Evolutionary conservation across 2,888 invertebrate genomes (phyloP).

Genomic region (Notocelia uddmanniana): DNA sequence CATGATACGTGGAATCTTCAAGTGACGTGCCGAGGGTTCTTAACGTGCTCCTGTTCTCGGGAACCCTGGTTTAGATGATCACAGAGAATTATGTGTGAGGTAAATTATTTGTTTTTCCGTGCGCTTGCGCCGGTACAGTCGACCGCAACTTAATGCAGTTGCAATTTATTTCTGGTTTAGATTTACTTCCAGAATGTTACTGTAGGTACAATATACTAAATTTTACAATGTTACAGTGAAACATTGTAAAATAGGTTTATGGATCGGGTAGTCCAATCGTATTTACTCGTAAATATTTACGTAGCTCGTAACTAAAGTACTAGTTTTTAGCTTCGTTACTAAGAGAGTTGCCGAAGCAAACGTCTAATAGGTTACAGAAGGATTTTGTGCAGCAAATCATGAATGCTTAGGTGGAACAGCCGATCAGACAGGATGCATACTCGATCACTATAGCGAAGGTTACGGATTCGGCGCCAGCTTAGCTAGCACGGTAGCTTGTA

Average conservation of each 20-base stretch:
- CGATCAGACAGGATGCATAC: constrained; percentile 26
- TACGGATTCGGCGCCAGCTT: constrained; percentile 14
- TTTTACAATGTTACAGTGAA: too few relatives aligned
- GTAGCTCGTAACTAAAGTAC: too few relatives aligned
- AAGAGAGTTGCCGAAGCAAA: constrained; percentile 57
- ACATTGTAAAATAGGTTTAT: too few relatives aligned
- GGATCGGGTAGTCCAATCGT: too few relatives aligned
- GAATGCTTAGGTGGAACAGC: constrained; percentile 44
- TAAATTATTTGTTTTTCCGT: constrained; percentile 43
- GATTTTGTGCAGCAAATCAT: constrained; percentile 58
- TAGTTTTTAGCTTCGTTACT: constrained; percentile 58
- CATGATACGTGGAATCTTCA: neutral
- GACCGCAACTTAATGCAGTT: neutral
- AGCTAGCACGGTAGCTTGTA: too few relatives aligned
- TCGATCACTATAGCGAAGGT: constrained; percentile 47
- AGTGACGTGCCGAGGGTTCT: neutral
- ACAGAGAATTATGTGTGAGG: constrained; percentile 30
- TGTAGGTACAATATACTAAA: too few relatives aligned
- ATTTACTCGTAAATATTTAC: too few relatives aligned
- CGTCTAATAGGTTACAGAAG: constrained; percentile 58
- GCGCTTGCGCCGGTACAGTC: constrained; percentile 30
- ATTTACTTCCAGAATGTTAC: too few relatives aligned
- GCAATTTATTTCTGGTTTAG: neutral
- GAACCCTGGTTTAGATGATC: constrained; percentile 28
- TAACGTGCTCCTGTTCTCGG: neutral